Conservation (phyloP, 2,113 vertebrate species). For the Xerus inauris region DNA sequence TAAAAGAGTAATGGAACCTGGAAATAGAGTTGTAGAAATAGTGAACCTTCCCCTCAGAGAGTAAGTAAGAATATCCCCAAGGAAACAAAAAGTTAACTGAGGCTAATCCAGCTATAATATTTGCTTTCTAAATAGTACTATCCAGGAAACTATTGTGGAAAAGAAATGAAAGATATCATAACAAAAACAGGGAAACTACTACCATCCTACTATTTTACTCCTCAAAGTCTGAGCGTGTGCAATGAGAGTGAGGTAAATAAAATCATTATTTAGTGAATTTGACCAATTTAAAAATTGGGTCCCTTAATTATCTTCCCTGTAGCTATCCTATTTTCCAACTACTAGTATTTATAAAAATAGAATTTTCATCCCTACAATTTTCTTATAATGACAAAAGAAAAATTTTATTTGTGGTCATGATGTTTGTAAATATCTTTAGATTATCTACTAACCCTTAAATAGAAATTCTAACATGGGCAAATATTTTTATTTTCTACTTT, state of each 20-base stretch:
- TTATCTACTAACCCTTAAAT: neutral
- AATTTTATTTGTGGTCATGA: neutral
- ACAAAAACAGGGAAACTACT: neutral
- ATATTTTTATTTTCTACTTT: neutral
- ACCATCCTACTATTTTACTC: neutral
- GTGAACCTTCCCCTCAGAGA: neutral
- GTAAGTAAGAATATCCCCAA: neutral
- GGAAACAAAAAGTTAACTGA: neutral
- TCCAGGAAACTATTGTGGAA: neutral
- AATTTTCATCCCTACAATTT: neutral
- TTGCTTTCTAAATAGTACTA: neutral
- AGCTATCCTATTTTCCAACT: neutral
- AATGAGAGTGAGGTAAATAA: neutral
- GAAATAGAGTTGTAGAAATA: neutral
- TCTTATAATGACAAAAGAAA: neutral
- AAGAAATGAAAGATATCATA: neutral
- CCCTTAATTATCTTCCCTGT: neutral
- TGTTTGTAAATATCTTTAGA: neutral
- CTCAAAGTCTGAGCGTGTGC: neutral
- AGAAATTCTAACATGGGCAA: neutral
- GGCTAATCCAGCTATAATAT: neutral
- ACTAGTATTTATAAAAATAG: neutral
- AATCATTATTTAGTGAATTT: neutral
- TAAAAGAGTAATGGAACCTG: neutral
- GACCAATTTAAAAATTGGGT: slow-evolving; percentile 27